Conservation (phyloP, 2,888 invertebrate genomes). For the Leptopilina syphax region DNA sequence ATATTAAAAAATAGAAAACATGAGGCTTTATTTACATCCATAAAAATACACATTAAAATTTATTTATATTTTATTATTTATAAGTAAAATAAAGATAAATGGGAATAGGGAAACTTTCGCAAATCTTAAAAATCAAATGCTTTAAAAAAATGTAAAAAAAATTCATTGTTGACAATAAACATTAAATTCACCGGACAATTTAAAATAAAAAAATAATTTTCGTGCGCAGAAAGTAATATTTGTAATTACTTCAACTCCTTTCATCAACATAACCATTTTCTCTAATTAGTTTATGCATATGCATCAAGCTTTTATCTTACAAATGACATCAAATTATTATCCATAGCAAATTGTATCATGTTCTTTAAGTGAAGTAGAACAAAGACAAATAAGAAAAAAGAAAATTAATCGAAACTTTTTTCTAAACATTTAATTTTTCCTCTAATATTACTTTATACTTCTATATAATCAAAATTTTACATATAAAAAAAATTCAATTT, state of each 20-base stretch:
- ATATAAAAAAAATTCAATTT: no score
- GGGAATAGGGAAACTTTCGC: no score
- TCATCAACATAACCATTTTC: slow-evolving; percentile 27
- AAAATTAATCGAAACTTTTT: background rate
- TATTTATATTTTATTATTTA: no score
- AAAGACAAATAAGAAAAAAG: background rate
- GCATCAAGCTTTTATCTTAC: slow-evolving; percentile 2
- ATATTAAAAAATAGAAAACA: no score
- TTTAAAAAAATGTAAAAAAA: no score
- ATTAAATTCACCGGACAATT: no score
- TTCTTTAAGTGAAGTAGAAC: background rate
- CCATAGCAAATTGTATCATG: background rate
- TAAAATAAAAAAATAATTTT: background rate
- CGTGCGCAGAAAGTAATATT: background rate
- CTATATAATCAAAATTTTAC: background rate
- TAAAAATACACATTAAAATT: no score
- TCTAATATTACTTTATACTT: background rate
- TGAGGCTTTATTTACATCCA: no score
- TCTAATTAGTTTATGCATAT: slow-evolving; percentile 25
- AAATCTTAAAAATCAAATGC: no score
- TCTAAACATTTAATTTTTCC: background rate
- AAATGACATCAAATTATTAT: slow-evolving; percentile 17
- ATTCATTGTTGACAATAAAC: no score
- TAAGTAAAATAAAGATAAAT: no score
- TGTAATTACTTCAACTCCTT: slow-evolving; percentile 3